Conservation (phyloP, 2,113 vertebrate species). For the Sinocyclocheilus maitianheensis region DNA sequence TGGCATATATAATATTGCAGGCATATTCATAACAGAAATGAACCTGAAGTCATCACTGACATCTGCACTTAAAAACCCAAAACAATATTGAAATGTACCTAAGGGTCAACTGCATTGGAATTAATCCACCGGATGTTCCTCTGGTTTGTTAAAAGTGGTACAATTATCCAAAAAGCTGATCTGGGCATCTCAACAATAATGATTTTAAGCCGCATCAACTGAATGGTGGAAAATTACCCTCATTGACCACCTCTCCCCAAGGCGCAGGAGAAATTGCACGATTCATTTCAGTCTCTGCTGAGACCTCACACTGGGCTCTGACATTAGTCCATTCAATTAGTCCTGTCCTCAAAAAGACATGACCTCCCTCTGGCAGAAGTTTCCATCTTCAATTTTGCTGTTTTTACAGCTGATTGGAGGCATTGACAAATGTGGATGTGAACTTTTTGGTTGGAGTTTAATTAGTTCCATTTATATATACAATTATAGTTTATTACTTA, state of each 20-base stretch:
- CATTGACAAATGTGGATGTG: neutral
- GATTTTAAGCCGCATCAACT: slow-evolving; percentile 25
- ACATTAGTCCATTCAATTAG: slow-evolving; percentile 42
- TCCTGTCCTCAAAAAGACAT: slow-evolving; percentile 25
- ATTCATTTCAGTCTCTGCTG: slow-evolving; percentile 37
- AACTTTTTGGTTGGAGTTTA: neutral
- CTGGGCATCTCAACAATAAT: neutral
- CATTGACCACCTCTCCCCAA: slow-evolving; percentile 28
- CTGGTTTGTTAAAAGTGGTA: neutral
- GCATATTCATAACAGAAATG: neutral
- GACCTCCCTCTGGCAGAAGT: neutral
- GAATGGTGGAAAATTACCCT: slow-evolving; percentile 22
- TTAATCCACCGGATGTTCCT: neutral
- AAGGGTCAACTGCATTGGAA: neutral
- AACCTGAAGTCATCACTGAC: neutral
- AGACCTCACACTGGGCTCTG: slow-evolving; percentile 20
- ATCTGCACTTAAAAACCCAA: neutral
- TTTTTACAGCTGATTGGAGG: slow-evolving; percentile 24
- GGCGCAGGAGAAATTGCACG: slow-evolving; percentile 38
- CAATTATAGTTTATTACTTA: no score
- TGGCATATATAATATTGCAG: no score
- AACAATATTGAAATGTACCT: neutral
- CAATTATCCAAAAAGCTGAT: slow-evolving; percentile 4
- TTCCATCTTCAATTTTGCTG: neutral
- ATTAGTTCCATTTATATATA: no score